Percentiles rank a stretch among this genome's conserved stretches.
Conservation (phyloP, 2,797 vertebrate genomes). For the Pangasius macronema region DNA sequence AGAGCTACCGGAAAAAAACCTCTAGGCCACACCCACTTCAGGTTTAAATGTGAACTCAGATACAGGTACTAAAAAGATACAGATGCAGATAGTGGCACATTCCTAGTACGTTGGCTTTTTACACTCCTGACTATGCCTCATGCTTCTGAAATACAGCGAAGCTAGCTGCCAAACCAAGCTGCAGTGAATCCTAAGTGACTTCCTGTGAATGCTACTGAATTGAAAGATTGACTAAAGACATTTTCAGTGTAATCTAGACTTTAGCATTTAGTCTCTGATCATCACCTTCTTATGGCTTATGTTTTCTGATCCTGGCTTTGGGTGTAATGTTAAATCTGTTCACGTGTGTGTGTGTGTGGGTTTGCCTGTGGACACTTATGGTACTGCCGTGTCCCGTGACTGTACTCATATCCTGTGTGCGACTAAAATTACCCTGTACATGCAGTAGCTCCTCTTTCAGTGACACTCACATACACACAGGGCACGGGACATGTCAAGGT, state of each 20-base stretch:
- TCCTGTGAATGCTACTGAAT: background rate
- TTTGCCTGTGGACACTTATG: background rate
- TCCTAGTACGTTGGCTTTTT: background rate
- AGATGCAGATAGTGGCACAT: background rate
- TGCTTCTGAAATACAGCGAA: too few species aligned
- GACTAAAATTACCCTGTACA: slow-evolving; percentile 51
- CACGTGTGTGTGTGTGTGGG: too few species aligned
- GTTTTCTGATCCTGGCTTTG: background rate
- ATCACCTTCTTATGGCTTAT: background rate
- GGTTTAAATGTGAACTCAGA: background rate
- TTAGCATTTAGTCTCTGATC: background rate
- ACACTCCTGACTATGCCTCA: background rate
- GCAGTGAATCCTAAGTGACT: background rate
- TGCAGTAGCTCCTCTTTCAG: slow-evolving; percentile 51
- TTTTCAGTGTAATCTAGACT: background rate
- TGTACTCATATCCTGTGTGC: slow-evolving; percentile 32
- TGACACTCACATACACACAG: slow-evolving; percentile 16
- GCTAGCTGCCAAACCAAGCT: background rate
- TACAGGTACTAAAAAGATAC: background rate
- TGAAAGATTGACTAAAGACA: background rate
- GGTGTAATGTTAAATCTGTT: background rate
- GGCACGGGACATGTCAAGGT: background rate
- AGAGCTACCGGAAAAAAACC: too few species aligned
- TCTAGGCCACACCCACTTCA: background rate
- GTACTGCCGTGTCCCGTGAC: slow-evolving; percentile 19